Evolutionary conservation across 2,888 invertebrate genomes (phyloP).

Genomic region (Dendrolimus houi): DNA sequence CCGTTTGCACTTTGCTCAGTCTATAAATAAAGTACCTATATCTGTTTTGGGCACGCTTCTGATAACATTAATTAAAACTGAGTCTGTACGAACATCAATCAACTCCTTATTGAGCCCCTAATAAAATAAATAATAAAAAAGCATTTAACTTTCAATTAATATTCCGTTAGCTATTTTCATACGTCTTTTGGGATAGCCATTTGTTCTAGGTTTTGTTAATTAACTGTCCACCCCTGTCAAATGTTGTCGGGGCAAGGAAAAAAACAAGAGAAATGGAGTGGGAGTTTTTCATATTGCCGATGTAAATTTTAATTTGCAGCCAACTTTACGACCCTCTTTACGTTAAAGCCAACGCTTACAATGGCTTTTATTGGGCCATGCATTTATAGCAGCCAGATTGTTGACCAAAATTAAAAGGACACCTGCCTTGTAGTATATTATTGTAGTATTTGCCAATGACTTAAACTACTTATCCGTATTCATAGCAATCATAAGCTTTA

Average conservation of each 20-base stretch:
- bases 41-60: no score
- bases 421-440: no score
- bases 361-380: slow-evolving; percentile 63
- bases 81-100: no score
- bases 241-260: slow-evolving; percentile 46
- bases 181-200: slow-evolving; percentile 36
- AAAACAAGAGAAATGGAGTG: slow-evolving; percentile 57
- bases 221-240: slow-evolving; percentile 66
- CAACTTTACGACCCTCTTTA: slow-evolving; percentile 72
- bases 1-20: no score
- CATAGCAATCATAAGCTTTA: no score
- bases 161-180: neutral
- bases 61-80: no score
- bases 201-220: slow-evolving; percentile 65
- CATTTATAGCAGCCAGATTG: slow-evolving; percentile 41
- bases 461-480: no score
- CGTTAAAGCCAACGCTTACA: slow-evolving; percentile 67
- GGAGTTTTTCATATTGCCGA: slow-evolving; percentile 70
- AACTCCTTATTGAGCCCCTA: neutral
- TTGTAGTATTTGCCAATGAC: no score
- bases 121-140: slow-evolving; percentile 1
- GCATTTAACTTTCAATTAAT: neutral
- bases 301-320: slow-evolving; percentile 74
- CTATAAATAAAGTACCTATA: no score
- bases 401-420: slow-evolving; percentile 25